phyloP scores from a whole-genome alignment of 2,113 vertebrate genomes.

The Setophaga kirtlandii region DNA sequence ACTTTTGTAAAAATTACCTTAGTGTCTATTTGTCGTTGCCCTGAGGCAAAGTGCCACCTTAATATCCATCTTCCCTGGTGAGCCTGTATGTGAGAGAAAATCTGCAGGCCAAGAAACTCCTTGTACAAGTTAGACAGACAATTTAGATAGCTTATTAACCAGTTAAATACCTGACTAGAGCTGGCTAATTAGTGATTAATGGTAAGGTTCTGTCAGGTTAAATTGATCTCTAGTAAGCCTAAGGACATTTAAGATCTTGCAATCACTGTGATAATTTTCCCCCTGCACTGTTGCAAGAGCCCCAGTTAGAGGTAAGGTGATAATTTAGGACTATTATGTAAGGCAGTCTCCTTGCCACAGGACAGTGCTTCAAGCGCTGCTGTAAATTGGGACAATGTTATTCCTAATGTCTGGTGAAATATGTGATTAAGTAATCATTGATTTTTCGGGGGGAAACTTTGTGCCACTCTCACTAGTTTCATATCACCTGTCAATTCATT shows the following conservation, averaged over 20 bases:
- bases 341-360: constrained; percentile 29
- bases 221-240: background rate
- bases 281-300: background rate
- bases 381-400: background rate
- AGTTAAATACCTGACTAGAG: background rate
- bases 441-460: background rate
- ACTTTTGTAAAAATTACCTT: background rate
- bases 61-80: background rate
- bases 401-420: constrained; percentile 4
- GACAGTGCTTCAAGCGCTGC: background rate
- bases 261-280: background rate
- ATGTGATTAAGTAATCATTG: constrained; percentile 25
- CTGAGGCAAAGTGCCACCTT: background rate
- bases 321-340: constrained; percentile 26
- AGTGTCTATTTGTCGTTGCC: background rate
- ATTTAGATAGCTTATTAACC: background rate
- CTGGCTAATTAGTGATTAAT: background rate
- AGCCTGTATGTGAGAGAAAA: background rate
- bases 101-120: background rate
- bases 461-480: background rate
- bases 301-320: background rate
- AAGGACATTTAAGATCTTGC: background rate
- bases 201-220: background rate
- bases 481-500: constrained; percentile 1
- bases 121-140: background rate